Percentiles rank a stretch among this genome's conserved stretches.
Conservation (phyloP, 2,113 vertebrate species). For the Colistium nudipinnis region DNA sequence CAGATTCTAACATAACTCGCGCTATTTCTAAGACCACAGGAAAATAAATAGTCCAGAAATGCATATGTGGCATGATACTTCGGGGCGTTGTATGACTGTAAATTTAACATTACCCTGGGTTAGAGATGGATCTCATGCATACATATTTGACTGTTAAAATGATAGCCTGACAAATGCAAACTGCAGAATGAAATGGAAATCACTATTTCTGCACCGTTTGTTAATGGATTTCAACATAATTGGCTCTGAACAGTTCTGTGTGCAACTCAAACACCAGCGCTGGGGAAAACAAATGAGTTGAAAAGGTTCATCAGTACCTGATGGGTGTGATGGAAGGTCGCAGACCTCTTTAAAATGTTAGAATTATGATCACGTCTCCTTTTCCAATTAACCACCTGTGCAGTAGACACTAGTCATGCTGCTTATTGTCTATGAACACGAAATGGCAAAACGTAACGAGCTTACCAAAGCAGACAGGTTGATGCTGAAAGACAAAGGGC, state of each 20-base stretch:
- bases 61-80: conserved; percentile 59
- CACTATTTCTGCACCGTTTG: background rate
- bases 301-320: conserved; percentile 6
- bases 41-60: conserved; percentile 70
- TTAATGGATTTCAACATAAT: background rate
- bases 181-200: conserved; percentile 17
- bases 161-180: conserved; percentile 23
- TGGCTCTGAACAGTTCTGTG: background rate
- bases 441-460: conserved; percentile 10
- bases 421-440: background rate
- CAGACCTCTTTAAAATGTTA: background rate
- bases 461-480: conserved; percentile 15
- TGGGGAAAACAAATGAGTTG: background rate
- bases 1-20: conserved; percentile 72
- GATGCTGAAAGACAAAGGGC: conserved; percentile 36
- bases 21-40: conserved; percentile 57
- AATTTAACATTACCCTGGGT: conserved; percentile 24
- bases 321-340: background rate
- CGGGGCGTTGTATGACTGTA: conserved; percentile 24
- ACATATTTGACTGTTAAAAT: conserved; percentile 40
- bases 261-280: background rate
- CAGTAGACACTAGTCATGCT: background rate
- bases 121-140: conserved; percentile 7
- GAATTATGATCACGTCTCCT: background rate
- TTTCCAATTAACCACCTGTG: conserved; percentile 10